These are phyloP conservation scores for Hyles euphorbiae DNA, from an alignment of 1,140 invertebrate genomes.

Conservation along the genomic window DNA sequence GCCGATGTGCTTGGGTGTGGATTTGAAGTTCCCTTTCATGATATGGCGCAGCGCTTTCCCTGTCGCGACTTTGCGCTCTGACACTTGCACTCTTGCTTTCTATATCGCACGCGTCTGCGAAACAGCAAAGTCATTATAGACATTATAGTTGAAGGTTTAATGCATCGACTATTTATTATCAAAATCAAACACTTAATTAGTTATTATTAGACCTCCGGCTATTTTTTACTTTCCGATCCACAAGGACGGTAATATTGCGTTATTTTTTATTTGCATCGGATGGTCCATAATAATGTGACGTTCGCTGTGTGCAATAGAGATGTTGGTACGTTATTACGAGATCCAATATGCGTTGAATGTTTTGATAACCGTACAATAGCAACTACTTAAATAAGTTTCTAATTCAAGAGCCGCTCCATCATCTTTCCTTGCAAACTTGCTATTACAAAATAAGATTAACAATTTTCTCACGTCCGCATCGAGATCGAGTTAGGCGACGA, in stretches of 20 bases:
- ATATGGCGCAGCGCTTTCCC: slow-evolving; percentile 61
- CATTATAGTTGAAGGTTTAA: too few species aligned
- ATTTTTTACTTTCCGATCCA: too few species aligned
- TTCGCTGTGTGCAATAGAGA: too few species aligned
- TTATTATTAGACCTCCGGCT: too few species aligned
- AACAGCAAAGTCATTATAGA: slow-evolving; percentile 21
- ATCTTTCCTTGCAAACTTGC: slow-evolving; percentile 35
- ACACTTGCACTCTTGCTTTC: slow-evolving; percentile 70
- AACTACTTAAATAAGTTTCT: slow-evolving; percentile 20
- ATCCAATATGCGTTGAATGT: slow-evolving; percentile 15
- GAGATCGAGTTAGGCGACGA: slow-evolving; percentile 59
- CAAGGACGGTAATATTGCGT: too few species aligned
- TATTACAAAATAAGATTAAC: slow-evolving; percentile 58
- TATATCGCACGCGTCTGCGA: slow-evolving; percentile 37
- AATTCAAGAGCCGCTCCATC: slow-evolving; percentile 36
- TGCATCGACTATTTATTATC: too few species aligned
- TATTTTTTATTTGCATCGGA: too few species aligned
- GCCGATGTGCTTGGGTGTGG: slow-evolving; percentile 34
- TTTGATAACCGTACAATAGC: slow-evolving; percentile 18
- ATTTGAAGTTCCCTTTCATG: slow-evolving; percentile 63
- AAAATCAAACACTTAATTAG: too few species aligned
- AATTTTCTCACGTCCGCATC: slow-evolving; percentile 67
- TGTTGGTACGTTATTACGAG: neutral
- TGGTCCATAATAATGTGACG: too few species aligned
- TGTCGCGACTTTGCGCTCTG: slow-evolving; percentile 49